Percentiles rank a stretch among this genome's conserved stretches.
These are phyloP conservation scores for Seira musarum DNA, from an alignment of 2,888 invertebrate species.

Conservation along the genomic window DNA sequence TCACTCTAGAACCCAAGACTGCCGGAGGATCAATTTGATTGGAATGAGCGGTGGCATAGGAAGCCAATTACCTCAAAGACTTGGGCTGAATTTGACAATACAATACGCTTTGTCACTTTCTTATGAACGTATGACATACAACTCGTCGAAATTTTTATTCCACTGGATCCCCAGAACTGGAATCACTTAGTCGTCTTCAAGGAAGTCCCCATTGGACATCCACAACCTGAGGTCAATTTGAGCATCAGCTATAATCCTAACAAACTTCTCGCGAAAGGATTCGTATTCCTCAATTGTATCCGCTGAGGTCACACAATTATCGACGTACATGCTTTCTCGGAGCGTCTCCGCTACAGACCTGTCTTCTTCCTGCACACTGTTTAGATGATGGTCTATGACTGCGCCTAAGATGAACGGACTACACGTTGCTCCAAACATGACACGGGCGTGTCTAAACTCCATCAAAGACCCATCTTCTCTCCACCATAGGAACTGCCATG, in stretches of 20 bases:
- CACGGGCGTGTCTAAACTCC: constrained; percentile 18
- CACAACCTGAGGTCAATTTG: constrained; percentile 39
- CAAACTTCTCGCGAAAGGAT: background rate
- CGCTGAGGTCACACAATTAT: constrained; percentile 29
- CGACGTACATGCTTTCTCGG: constrained; percentile 20
- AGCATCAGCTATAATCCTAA: background rate
- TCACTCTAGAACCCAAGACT: too few relatives aligned
- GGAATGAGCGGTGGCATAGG: too few relatives aligned
- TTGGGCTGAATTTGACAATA: too few relatives aligned
- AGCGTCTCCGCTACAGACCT: constrained; percentile 11
- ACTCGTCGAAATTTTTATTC: too few relatives aligned
- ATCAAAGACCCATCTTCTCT: background rate
- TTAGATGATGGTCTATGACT: constrained; percentile 16
- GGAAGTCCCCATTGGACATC: constrained; percentile 9
- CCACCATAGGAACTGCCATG: constrained; percentile 56
- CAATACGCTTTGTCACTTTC: too few relatives aligned
- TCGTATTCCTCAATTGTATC: constrained; percentile 16
- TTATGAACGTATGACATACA: too few relatives aligned
- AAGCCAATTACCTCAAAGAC: too few relatives aligned
- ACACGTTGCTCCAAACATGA: constrained; percentile 29
- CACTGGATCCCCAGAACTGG: too few relatives aligned
- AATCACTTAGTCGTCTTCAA: background rate
- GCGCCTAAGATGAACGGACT: constrained; percentile 33
- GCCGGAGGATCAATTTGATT: too few relatives aligned
- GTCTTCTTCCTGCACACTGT: background rate